These are phyloP conservation scores for Loripinus fragilis DNA, from an alignment of 2,888 invertebrate species.

Conservation along the genomic window DNA sequence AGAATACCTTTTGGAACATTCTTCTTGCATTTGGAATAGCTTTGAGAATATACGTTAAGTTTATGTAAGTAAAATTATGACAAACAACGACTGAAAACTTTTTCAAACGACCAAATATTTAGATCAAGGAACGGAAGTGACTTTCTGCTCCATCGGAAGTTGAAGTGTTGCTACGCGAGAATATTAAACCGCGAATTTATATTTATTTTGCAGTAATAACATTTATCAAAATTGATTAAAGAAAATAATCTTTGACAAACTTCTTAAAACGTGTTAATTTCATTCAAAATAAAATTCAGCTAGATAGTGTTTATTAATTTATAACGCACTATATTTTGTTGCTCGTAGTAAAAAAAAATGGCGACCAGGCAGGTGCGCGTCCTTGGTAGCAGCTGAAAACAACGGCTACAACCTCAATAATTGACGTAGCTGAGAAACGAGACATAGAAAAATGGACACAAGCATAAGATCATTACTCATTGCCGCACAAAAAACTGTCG, in stretches of 20 bases:
- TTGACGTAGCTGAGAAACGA: background rate
- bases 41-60: no score
- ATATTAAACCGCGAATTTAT: background rate
- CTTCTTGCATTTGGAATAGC: no score
- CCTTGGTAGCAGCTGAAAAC: constrained; percentile 6
- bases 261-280: no score
- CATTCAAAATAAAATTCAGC: no score
- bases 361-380: constrained; percentile 5
- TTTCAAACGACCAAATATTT: background rate
- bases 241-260: no score
- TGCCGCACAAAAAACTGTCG: constrained; percentile 63
- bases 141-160: background rate
- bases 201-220: no score
- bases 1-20: no score
- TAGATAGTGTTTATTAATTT: no score
- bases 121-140: background rate
- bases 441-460: constrained; percentile 63
- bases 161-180: constrained; percentile 7
- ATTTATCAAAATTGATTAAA: no score
- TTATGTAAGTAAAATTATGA: no score
- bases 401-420: background rate
- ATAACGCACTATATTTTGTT: no score
- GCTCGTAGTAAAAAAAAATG: constrained; percentile 14
- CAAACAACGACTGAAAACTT: no score
- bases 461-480: constrained; percentile 68